Evolutionary conservation across 2,888 invertebrate species (phyloP), one percentile per base, ranked within the genome.

Genomic region (Epirrhoe alternata): DNA sequence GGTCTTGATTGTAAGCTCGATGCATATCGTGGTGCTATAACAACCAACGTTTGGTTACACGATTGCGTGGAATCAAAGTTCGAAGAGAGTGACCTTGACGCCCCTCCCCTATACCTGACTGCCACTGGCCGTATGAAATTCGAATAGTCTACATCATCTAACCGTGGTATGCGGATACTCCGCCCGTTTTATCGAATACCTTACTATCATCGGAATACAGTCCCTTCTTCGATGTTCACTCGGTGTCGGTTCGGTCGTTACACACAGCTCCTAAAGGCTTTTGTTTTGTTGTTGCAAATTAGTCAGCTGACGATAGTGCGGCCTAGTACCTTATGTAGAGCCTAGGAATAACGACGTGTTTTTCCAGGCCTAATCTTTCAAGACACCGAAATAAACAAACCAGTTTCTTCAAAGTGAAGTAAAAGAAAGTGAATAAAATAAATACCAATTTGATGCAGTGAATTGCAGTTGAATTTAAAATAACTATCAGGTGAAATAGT

Each of bases 281-380:
- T 87, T 91, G 89, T 91, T 90, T 89, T 89, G 90, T 84, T 87
- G 76, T 81, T 86, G 88, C 86, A 89, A 89, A 88, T 88, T 87
- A 86, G 88, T 89, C 92, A 92, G 92, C 91, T 92, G 91, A 89
- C 89, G 82, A 68, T 80, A 82, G 83, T 71, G 75, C 77, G 78
- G 80, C 76, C 86, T 90, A 90, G 92, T 91, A 79, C 78, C 83
- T 76, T 81, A 79, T 78, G 82, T 79, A 82, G 77, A 82, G 82
- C 78, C 82, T 81, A 68, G 69, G 76, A 70, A 82, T 74, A 74
- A 80, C 80, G 86, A 87, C 90, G 90, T 88, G 82, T 78, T 75
- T 74, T 68, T 66, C 62, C 70, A 68, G 14, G 70, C 69, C 66
- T 71, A 69, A 77, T 68, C 64, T 71, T 51, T 47, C 38, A 53